Evolutionary conservation across 2,113 vertebrate genomes (phyloP).

Genomic region (Probosciger aterrimus): DNA sequence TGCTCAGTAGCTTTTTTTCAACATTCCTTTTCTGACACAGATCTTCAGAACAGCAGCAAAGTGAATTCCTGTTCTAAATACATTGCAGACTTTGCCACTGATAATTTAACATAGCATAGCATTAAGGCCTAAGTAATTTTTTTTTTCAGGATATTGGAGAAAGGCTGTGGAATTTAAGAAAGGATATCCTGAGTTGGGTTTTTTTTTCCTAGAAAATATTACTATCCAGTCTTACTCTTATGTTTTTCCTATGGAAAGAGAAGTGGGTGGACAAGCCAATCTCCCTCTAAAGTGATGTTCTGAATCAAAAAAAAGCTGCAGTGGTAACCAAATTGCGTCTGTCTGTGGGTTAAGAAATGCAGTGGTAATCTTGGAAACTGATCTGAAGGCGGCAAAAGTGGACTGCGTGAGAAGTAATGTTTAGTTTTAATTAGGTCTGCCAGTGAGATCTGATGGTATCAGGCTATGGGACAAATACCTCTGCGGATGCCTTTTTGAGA

Average conservation of each 20-base stretch:
- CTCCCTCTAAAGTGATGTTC: background rate
- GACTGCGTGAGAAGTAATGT: background rate
- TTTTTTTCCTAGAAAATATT: background rate
- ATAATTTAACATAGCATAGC: background rate
- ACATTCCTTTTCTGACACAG: background rate
- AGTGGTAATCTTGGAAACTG: background rate
- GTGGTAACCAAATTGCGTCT: background rate
- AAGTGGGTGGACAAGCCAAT: background rate
- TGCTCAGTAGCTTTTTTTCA: background rate
- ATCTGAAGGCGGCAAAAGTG: background rate
- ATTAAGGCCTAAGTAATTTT: background rate
- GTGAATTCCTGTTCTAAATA: background rate
- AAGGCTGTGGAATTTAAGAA: background rate
- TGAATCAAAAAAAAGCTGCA: background rate
- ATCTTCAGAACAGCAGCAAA: background rate
- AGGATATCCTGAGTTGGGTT: background rate
- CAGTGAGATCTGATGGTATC: background rate
- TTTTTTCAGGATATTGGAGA: background rate
- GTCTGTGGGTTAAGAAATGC: background rate
- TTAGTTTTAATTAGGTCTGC: background rate
- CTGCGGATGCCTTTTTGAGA: background rate
- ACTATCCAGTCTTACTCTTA: background rate
- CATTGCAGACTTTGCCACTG: background rate
- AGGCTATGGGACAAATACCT: background rate
- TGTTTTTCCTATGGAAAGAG: background rate